Conservation (phyloP, 2,113 vertebrate species). For the Orientallactaga bullata region DNA sequence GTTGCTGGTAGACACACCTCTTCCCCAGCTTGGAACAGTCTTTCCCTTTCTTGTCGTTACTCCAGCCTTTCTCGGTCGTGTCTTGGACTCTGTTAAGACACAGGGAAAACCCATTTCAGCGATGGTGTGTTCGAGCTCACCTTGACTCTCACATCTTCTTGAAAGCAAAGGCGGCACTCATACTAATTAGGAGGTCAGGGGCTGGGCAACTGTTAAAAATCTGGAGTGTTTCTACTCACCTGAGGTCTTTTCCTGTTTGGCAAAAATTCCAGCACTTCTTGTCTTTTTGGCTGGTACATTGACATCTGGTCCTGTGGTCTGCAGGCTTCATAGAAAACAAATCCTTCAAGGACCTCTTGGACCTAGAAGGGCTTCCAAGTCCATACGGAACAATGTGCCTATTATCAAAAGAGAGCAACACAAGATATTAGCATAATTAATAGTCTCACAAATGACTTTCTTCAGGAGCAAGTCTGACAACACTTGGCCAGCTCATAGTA, state of each 20-base stretch:
- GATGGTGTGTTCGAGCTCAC: background rate
- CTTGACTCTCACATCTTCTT: background rate
- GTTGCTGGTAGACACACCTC: constrained; percentile 77
- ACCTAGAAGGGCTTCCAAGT: constrained; percentile 92
- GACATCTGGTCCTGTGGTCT: constrained; percentile 87
- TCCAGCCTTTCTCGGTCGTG: constrained; percentile 80
- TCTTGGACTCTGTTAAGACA: constrained; percentile 84
- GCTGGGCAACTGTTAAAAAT: background rate
- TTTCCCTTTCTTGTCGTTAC: constrained; percentile 69
- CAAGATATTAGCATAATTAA: constrained; percentile 64
- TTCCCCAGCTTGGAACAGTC: constrained; percentile 74
- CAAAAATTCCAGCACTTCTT: constrained; percentile 92
- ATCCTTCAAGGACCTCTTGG: constrained; percentile 89
- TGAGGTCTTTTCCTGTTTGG: constrained; percentile 84
- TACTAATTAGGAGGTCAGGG: background rate
- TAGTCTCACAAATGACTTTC: constrained; percentile 49
- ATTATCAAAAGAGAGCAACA: constrained; percentile 64
- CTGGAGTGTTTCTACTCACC: constrained; percentile 81
- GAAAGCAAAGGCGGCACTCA: background rate
- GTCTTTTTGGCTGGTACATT: constrained; percentile 90
- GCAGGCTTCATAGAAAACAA: constrained; percentile 25
- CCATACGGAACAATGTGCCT: constrained; percentile 96
- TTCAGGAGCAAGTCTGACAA: background rate
- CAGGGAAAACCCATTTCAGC: constrained; percentile 60
- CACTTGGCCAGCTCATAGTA: background rate